Evolutionary conservation across 2,888 invertebrate species (phyloP).

Genomic region (Cantharis nigra): DNA sequence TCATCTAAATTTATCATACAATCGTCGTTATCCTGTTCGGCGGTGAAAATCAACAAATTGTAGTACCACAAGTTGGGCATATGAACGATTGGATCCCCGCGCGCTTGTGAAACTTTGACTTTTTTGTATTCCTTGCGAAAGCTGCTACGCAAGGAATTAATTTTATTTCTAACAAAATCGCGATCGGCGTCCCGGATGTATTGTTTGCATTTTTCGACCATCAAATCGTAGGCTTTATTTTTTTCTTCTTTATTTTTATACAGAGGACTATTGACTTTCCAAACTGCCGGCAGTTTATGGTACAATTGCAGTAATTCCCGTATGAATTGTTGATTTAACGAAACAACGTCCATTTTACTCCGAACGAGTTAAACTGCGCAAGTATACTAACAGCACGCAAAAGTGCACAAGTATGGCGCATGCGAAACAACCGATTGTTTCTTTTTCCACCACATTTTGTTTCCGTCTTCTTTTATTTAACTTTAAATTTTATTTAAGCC

Average conservation of each 20-base stretch:
- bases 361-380: not conserved
- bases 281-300: conserved; percentile 23
- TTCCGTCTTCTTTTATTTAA: too few relatives aligned
- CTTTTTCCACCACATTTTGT: not conserved
- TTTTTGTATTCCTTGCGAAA: conserved; percentile 30
- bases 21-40: not conserved
- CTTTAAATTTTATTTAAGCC: too few relatives aligned
- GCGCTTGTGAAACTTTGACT: conserved; percentile 5
- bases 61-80: conserved; percentile 31
- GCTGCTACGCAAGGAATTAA: conserved; percentile 29
- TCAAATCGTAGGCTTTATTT: conserved; percentile 19
- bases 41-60: conserved; percentile 8
- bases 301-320: conserved; percentile 27
- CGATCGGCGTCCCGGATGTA: conserved; percentile 21
- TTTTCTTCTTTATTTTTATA: conserved; percentile 27
- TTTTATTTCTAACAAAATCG: conserved; percentile 30
- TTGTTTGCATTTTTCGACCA: conserved; percentile 26
- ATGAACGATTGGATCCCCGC: conserved; percentile 13
- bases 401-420: not conserved
- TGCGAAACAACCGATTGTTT: not conserved
- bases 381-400: not conserved
- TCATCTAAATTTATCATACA: not conserved
- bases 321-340: conserved; percentile 18
- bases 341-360: conserved; percentile 19
- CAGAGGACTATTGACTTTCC: conserved; percentile 20